A percentile compares a stretch with the other conserved stretches of the same genome.
These are phyloP conservation scores for Drosophila ambigua DNA, from an alignment of 1,140 invertebrate genomes.

Conservation along the genomic window DNA sequence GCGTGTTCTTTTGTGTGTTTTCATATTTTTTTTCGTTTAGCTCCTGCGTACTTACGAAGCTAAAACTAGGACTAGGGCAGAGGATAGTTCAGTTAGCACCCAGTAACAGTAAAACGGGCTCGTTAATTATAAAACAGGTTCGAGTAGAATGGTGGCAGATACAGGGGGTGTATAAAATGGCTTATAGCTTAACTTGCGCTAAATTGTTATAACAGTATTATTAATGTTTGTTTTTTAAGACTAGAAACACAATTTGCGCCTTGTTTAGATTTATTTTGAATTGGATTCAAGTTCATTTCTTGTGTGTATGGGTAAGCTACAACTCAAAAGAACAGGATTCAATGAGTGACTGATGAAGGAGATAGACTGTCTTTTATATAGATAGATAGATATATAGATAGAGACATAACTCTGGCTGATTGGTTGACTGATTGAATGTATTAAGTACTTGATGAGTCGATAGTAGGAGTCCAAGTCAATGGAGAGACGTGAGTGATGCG, in stretches of 20 bases:
- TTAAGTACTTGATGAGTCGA: conserved; percentile 21
- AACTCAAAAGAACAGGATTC: conserved; percentile 41
- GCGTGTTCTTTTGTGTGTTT: conserved; percentile 20
- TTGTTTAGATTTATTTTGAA: conserved; percentile 11
- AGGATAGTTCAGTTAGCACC: conserved; percentile 54
- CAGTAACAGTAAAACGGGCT: conserved; percentile 51
- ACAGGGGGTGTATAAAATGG: conserved; percentile 36
- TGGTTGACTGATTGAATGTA: conserved; percentile 31
- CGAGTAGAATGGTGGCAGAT: conserved; percentile 8
- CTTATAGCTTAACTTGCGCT: conserved; percentile 72
- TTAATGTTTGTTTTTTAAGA: conserved; percentile 24
- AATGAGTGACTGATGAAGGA: conserved; percentile 38
- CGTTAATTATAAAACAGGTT: conserved; percentile 41
- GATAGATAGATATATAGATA: neutral
- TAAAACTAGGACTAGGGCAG: conserved; percentile 64
- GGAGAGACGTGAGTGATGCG: conserved; percentile 29
- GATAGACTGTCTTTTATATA: too few relatives aligned
- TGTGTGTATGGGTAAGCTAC: conserved; percentile 32
- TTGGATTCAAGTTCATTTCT: conserved; percentile 1
- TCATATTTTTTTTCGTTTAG: conserved; percentile 33
- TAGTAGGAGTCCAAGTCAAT: conserved; percentile 9
- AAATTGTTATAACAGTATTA: conserved; percentile 47
- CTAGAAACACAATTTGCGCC: conserved; percentile 29
- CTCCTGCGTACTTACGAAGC: conserved; percentile 72
- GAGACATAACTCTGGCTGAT: conserved; percentile 20